Evolutionary conservation across 2,888 invertebrate species (phyloP).

Genomic region (Norana najaformis): DNA sequence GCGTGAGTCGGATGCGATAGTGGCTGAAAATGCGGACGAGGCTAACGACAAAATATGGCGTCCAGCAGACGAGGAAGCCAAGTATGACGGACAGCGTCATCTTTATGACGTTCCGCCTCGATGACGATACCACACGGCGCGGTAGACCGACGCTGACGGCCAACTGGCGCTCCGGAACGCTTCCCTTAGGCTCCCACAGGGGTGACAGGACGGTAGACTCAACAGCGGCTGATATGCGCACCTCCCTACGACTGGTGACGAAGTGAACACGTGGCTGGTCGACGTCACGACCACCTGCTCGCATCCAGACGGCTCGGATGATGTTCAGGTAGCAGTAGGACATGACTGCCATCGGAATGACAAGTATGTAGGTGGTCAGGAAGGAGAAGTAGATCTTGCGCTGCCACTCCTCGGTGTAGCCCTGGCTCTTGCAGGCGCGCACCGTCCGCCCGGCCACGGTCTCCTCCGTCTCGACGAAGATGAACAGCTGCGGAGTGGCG

Average conservation of each 20-base stretch:
- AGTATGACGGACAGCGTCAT: conserved; percentile 63
- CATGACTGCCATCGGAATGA: conserved; percentile 62
- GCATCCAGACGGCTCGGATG: conserved; percentile 61
- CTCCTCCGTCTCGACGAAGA: conserved; percentile 60
- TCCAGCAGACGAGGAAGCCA: conserved; percentile 63
- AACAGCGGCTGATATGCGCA: not conserved
- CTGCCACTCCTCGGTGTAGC: conserved; percentile 63
- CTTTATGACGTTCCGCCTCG: conserved; percentile 62
- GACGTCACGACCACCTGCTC: conserved; percentile 41
- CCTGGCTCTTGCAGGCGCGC: conserved; percentile 60
- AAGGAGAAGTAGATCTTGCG: conserved; percentile 63
- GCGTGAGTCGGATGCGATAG: conserved; percentile 50
- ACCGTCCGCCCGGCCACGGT: conserved; percentile 53
- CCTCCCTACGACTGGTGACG: not conserved
- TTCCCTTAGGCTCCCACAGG: not conserved
- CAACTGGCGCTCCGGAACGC: not conserved
- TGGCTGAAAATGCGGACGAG: conserved; percentile 60
- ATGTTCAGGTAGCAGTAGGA: conserved; percentile 63
- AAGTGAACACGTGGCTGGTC: conserved; percentile 32
- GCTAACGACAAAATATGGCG: conserved; percentile 63
- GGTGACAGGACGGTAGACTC: not conserved
- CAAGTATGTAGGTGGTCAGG: conserved; percentile 61
- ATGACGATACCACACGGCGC: conserved; percentile 47
- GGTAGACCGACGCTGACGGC: not conserved
- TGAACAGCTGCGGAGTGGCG: conserved; percentile 62